These are phyloP conservation scores for Bucco capensis DNA, from an alignment of 2,113 vertebrate species.

Conservation along the genomic window DNA sequence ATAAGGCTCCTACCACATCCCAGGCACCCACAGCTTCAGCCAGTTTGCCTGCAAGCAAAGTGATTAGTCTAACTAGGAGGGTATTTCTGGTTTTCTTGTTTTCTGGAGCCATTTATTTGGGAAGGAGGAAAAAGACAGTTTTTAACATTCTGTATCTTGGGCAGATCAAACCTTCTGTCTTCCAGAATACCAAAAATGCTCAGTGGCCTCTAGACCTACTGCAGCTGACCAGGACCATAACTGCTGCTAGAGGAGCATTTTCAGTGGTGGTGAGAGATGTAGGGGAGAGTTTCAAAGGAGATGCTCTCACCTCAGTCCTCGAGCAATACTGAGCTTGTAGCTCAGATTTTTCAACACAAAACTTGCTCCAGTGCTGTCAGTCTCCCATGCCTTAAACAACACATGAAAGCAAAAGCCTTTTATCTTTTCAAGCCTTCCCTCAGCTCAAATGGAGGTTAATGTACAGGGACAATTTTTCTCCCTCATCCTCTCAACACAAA, in stretches of 20 bases:
- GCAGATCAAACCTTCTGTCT: not conserved
- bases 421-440: not conserved
- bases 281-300: not conserved
- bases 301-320: not conserved
- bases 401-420: not conserved
- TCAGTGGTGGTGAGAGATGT: not conserved
- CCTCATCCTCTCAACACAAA: not conserved
- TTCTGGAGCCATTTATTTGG: not conserved
- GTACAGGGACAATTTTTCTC: not conserved
- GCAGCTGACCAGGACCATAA: not conserved
- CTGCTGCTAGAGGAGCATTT: not conserved
- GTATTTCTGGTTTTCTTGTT: not conserved
- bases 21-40: not conserved
- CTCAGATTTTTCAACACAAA: not conserved
- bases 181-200: not conserved
- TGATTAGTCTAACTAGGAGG: not conserved
- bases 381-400: not conserved
- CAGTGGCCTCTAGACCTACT: not conserved
- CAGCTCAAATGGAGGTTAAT: not conserved
- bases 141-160: not conserved
- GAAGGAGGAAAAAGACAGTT: not conserved
- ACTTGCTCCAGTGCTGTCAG: not conserved
- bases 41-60: not conserved
- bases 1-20: not conserved
- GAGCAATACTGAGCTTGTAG: not conserved